Percentiles rank a stretch among this genome's conserved stretches.
These are phyloP conservation scores for Camponotus vicinus DNA, from an alignment of 1,140 invertebrate species.

Conservation along the genomic window DNA sequence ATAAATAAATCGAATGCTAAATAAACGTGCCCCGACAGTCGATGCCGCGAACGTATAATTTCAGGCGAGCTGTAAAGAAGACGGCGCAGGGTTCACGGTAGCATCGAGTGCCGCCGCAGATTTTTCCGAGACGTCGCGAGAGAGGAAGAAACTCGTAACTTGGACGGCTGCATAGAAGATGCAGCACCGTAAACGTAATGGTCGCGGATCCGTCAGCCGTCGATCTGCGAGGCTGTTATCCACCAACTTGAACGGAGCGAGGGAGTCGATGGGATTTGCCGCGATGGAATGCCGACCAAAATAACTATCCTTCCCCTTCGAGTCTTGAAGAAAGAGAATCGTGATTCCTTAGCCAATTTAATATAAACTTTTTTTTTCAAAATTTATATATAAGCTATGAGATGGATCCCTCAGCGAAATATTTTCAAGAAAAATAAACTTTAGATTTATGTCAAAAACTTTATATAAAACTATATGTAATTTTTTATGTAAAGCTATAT, in stretches of 20 bases:
- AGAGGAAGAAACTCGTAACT: conserved; percentile 51
- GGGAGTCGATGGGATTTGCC: conserved; percentile 52
- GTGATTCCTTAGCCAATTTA: conserved; percentile 11
- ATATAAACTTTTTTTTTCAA: conserved; percentile 11
- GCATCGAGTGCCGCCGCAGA: neutral
- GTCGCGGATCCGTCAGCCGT: conserved; percentile 49
- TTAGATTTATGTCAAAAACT: neutral
- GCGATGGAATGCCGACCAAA: conserved; percentile 38
- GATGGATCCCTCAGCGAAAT: neutral
- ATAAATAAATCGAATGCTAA: conserved; percentile 52
- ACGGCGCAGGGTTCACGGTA: neutral
- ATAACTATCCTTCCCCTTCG: conserved; percentile 36
- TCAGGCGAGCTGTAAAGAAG: conserved; percentile 12
- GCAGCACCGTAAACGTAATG: conserved; percentile 71
- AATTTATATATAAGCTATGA: neutral
- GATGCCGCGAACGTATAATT: conserved; percentile 17
- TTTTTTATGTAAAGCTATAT: neutral
- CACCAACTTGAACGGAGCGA: conserved; percentile 30
- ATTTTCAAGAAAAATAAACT: neutral
- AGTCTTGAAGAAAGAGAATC: neutral
- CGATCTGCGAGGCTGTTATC: conserved; percentile 51
- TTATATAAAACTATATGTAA: neutral
- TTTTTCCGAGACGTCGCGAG: conserved; percentile 21
- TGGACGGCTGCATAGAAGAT: conserved; percentile 22
- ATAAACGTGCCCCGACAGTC: conserved; percentile 39